Evolutionary conservation across 2,113 vertebrate genomes (phyloP).

Genomic region (Gasterosteus nipponicus): DNA sequence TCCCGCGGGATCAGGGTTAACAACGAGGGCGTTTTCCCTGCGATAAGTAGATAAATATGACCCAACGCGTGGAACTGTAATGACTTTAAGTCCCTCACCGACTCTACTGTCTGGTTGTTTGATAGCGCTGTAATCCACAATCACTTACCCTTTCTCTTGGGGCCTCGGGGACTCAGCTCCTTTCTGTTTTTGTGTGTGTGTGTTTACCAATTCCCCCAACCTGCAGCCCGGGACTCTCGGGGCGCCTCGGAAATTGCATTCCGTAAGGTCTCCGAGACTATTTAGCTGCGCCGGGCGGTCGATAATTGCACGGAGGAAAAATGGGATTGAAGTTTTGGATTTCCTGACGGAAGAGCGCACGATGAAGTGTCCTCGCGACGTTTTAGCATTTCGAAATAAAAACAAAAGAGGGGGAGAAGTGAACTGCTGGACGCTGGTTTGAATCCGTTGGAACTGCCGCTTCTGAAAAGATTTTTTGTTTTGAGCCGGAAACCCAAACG

Average conservation of each 20-base stretch:
- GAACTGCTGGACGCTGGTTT: not conserved
- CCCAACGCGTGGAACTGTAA: conserved; percentile 52
- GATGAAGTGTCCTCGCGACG: not conserved
- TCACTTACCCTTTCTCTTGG: conserved; percentile 71
- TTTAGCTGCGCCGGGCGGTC: conserved; percentile 47
- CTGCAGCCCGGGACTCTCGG: conserved; percentile 47
- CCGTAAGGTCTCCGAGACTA: conserved; percentile 53
- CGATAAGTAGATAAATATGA: conserved; percentile 62
- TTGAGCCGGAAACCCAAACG: not conserved
- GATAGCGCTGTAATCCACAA: conserved; percentile 70
- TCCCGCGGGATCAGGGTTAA: conserved; percentile 38
- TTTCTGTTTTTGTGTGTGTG: conserved; percentile 28
- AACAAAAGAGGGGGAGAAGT: too few relatives aligned
- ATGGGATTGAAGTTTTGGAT: not conserved
- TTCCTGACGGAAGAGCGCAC: conserved; percentile 2
- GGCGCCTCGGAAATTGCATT: conserved; percentile 73
- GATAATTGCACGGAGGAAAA: conserved; percentile 50
- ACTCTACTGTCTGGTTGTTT: conserved; percentile 65
- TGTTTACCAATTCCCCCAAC: conserved; percentile 74
- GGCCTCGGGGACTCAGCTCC: conserved; percentile 56
- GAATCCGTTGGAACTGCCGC: not conserved
- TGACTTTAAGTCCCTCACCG: conserved; percentile 62
- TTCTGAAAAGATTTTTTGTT: not conserved
- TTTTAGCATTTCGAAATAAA: too few relatives aligned
- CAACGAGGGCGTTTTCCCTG: conserved; percentile 51